Conservation (phyloP, 2,888 invertebrate genomes). For the Melieria omissa region DNA sequence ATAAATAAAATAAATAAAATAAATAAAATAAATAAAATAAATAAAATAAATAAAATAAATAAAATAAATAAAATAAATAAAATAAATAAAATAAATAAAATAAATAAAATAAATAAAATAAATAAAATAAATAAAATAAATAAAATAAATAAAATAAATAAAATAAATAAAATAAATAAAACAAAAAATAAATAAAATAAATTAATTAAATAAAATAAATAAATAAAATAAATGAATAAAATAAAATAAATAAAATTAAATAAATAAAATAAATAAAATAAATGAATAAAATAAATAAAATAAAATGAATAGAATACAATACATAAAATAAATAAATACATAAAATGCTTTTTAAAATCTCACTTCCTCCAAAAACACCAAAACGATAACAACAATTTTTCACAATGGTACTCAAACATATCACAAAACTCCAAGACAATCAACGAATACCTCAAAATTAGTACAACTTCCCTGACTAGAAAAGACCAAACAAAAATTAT, state of each 20-base stretch:
- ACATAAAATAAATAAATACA: slow-evolving; percentile 10
- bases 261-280: neutral
- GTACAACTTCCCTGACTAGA: too few relatives aligned
- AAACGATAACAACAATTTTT: too few relatives aligned
- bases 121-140: neutral
- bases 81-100: neutral
- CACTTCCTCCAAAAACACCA: too few relatives aligned
- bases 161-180: neutral
- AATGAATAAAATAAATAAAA: neutral
- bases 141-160: neutral
- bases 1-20: neutral
- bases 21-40: slow-evolving; percentile 1
- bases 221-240: too few relatives aligned
- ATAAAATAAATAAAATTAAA: too few relatives aligned
- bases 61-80: neutral
- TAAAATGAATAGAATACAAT: neutral
- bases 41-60: neutral
- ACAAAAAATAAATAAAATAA: too few relatives aligned
- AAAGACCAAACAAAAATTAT: too few relatives aligned
- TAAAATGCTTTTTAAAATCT: too few relatives aligned
- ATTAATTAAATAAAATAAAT: too few relatives aligned
- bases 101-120: neutral
- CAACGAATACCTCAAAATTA: too few relatives aligned
- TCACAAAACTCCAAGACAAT: too few relatives aligned
- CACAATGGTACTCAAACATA: too few relatives aligned